phyloP scores from a whole-genome alignment of 1,140 invertebrate species.

The Conopomorpha cramerella region DNA sequence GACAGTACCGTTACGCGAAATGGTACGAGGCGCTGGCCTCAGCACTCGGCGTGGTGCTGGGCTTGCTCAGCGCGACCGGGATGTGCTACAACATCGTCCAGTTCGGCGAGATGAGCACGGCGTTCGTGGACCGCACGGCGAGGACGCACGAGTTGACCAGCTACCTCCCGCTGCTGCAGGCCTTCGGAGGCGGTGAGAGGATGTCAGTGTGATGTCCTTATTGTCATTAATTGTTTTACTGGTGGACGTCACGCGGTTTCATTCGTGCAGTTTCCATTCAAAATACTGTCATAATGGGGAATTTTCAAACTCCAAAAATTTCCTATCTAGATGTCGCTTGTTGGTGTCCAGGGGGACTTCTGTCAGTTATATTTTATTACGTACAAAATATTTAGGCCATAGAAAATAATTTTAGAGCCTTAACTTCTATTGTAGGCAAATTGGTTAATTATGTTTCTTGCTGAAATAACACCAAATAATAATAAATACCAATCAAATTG shows the following conservation, averaged over 20 bases:
- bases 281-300: not conserved
- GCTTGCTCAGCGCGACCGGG: slow-evolving; percentile 39
- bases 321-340: too few relatives aligned
- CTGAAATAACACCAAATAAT: too few relatives aligned
- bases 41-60: slow-evolving; percentile 30
- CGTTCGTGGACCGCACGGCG: slow-evolving; percentile 63
- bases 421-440: too few relatives aligned
- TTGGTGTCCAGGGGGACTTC: too few relatives aligned
- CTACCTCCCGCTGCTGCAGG: slow-evolving; percentile 41
- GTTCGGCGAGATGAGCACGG: slow-evolving; percentile 72
- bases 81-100: slow-evolving; percentile 70
- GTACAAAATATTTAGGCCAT: too few relatives aligned
- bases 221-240: not conserved
- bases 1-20: slow-evolving; percentile 51
- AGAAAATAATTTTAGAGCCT: too few relatives aligned
- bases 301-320: too few relatives aligned
- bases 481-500: too few relatives aligned
- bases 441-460: too few relatives aligned
- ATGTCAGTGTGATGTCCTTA: slow-evolving; percentile 56
- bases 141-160: slow-evolving; percentile 32
- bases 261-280: too few relatives aligned
- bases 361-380: too few relatives aligned
- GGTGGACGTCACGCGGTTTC: not conserved
- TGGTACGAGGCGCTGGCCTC: slow-evolving; percentile 34
- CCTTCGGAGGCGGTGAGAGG: slow-evolving; percentile 57